Percentiles rank a stretch among this genome's conserved stretches.
Conservation (phyloP, 2,113 vertebrate genomes). For the Crotalus horridus region DNA sequence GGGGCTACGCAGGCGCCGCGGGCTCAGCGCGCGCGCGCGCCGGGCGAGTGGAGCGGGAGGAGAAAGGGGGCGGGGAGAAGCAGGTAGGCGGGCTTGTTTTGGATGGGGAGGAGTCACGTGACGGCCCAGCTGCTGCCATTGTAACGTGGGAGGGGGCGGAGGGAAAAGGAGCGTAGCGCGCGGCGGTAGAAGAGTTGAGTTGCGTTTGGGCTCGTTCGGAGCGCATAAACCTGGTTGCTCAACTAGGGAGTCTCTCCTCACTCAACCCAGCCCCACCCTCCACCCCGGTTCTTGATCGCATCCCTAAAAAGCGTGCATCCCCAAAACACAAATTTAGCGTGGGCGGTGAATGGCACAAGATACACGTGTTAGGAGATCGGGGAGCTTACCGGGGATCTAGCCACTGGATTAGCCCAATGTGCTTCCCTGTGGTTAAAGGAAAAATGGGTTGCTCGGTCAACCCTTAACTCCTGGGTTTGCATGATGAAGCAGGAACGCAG, state of each 20-base stretch:
- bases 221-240: neutral
- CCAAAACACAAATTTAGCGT: neutral
- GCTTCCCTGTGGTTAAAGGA: neutral
- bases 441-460: neutral
- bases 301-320: neutral
- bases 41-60: neutral
- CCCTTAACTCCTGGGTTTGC: neutral
- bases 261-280: neutral
- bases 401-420: neutral
- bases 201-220: neutral
- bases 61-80: neutral
- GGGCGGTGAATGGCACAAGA: neutral
- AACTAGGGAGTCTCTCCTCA: neutral
- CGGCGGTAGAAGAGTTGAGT: too few species aligned
- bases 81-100: constrained; percentile 26
- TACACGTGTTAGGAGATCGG: neutral
- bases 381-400: neutral
- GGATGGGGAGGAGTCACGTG: neutral
- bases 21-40: constrained; percentile 25
- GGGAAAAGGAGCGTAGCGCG: too few species aligned
- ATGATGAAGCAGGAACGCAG: neutral
- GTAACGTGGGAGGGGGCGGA: neutral
- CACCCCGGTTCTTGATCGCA: too few species aligned
- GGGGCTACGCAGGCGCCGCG: constrained; percentile 28
- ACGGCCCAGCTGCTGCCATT: neutral